A percentile compares a stretch with the other conserved stretches of the same genome.
Conservation (phyloP, 2,797 vertebrate species). For the Tapera naevia region DNA sequence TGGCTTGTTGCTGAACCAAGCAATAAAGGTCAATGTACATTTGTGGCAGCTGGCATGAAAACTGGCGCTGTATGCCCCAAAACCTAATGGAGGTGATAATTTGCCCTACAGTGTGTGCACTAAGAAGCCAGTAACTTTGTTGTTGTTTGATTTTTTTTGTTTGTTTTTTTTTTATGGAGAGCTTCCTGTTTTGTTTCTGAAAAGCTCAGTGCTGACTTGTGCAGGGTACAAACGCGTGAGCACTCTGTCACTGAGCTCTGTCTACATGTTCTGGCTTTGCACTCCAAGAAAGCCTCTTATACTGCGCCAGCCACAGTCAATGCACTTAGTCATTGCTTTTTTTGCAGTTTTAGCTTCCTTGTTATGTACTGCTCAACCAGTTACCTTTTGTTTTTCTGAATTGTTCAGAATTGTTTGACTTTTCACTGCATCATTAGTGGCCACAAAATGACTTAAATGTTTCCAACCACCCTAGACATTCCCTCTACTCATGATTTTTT, state of each 20-base stretch:
- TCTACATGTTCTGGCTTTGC: neutral
- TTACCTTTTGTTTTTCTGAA: neutral
- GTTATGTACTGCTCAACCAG: neutral
- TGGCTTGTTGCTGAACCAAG: neutral
- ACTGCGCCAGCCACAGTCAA: neutral
- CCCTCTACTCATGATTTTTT: neutral
- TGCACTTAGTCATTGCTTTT: neutral
- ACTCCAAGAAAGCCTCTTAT: neutral
- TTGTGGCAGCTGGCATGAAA: neutral
- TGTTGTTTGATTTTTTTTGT: neutral
- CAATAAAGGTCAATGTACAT: neutral
- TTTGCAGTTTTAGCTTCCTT: neutral
- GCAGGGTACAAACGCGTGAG: neutral
- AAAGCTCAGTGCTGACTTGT: neutral
- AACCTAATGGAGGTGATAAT: neutral
- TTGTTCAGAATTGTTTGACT: neutral
- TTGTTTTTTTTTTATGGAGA: neutral
- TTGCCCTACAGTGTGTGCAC: neutral
- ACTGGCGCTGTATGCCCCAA: neutral
- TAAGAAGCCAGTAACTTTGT: neutral
- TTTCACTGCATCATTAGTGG: neutral
- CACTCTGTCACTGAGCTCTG: neutral
- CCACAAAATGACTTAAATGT: neutral
- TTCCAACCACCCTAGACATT: neutral
- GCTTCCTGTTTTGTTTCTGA: neutral